Base-by-base conservation (phyloP, 2,797 vertebrate species). In the Lepidocolaptes lacrymiger region DNA sequence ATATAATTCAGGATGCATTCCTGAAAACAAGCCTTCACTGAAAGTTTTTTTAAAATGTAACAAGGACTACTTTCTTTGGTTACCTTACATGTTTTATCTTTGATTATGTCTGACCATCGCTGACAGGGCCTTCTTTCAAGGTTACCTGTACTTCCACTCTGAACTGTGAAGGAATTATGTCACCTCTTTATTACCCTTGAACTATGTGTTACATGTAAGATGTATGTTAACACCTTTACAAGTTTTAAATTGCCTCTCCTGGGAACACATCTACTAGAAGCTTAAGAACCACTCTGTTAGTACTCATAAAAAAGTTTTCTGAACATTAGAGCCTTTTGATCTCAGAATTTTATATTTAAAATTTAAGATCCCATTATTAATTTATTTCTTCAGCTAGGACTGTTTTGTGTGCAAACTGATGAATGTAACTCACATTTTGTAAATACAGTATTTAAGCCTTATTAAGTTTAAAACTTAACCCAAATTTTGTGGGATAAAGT, bases 171-270 rank as follows among this genome's bases (percentile, higher is more conserved):
- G 22, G 46, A 23, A 30, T 13, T 52, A 17, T 30, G 6, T 4
- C 32, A n/a, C 6, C 4, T 71, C 8, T 61, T 85, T 15, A 30
- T 44, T 75, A 67, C 3, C 9, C 4, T 14, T 73, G 27, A 89
- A 21, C 12, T 39, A 17, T 41, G 5, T 63, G 10, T 54, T 74
- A 62, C 27, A 51, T 0, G 0, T 56, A 21, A 52, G 10, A 3
- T 43, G 1, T 64, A 3, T 37, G 12, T 56, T 54, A 73, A 62
- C 8, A 49, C 2, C 5, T 61, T 88, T 49, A 66, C 9, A 32
- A 46, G n/a, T 27, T n/a, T 74, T 80, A 59, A 85, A 76, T 59
- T 83, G 5, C 12, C 5, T 46, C 28, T 73, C 34, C 28, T 56
- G 12, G 28, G 14, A 74, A 54, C 9, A 26, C 1, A 0, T 51